Evolutionary conservation across 1,140 invertebrate species (phyloP).

Genomic region (Penaeus japonicus): DNA sequence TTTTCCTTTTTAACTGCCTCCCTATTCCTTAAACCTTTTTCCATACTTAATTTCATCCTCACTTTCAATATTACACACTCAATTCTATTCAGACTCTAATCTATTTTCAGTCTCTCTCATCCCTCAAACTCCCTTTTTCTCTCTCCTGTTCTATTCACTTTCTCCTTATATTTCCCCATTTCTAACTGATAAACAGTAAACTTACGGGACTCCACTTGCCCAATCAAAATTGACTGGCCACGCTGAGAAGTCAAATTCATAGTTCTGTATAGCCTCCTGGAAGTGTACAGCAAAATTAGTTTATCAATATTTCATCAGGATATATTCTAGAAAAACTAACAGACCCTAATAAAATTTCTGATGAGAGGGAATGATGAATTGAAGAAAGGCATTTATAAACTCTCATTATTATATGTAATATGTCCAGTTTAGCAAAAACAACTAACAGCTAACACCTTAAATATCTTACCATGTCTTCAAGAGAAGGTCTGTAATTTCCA

Average conservation of each 20-base stretch:
- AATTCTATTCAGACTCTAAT: no score
- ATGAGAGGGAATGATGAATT: no score
- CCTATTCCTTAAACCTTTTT: no score
- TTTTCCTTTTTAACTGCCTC: no score
- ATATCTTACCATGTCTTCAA: conserved; percentile 3
- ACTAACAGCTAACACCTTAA: no score
- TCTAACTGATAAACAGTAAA: background rate
- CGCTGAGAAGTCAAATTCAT: conserved; percentile 41
- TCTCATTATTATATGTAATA: no score
- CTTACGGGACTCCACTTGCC: conserved; percentile 27
- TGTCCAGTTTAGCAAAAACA: no score
- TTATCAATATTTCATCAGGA: background rate
- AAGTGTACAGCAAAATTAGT: background rate
- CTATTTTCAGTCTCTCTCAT: no score
- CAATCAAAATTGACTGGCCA: conserved; percentile 44
- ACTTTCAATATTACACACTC: no score
- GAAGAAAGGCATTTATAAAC: no score
- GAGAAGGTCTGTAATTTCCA: conserved; percentile 64
- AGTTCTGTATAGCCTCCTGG: conserved; percentile 12
- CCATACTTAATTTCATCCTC: no score
- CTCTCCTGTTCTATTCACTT: background rate
- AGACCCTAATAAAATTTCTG: background rate
- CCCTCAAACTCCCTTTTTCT: no score
- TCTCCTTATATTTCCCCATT: background rate
- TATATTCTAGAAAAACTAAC: background rate